These are phyloP conservation scores for Channa maculata DNA, from an alignment of 2,113 vertebrate genomes.

Conservation along the genomic window DNA sequence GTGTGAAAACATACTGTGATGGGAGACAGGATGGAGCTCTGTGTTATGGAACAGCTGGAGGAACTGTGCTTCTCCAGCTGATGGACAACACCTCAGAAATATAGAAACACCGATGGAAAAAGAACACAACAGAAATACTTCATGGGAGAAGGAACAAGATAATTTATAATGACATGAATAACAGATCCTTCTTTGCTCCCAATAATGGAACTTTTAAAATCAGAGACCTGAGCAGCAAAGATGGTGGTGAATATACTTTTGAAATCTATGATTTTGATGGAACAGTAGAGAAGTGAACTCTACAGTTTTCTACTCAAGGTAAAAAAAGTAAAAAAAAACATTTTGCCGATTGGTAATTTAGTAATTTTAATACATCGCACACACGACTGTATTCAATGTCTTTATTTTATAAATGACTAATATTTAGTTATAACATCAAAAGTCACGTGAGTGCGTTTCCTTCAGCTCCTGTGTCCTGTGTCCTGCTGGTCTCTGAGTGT, in stretches of 20 bases:
- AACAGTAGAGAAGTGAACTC: no score
- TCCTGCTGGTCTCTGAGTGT: conserved; percentile 54
- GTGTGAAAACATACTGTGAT: conserved; percentile 49
- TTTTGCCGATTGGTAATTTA: no score
- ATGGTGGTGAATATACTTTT: conserved; percentile 51
- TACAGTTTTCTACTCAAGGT: conserved; percentile 46
- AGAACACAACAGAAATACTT: no score
- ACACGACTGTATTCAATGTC: no score
- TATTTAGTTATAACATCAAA: neutral
- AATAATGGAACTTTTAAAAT: conserved; percentile 47
- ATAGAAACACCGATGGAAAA: accelerated
- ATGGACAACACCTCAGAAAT: neutral
- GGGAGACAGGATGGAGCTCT: conserved; percentile 20
- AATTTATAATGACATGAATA: no score
- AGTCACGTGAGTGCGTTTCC: neutral
- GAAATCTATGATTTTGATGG: no score
- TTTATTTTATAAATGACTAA: neutral
- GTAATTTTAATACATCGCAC: no score
- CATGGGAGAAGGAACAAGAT: no score
- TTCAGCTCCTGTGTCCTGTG: conserved; percentile 64
- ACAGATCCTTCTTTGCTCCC: conserved; percentile 24
- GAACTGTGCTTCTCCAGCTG: conserved; percentile 54
- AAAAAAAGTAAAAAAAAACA: no score
- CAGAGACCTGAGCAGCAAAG: conserved; percentile 14
- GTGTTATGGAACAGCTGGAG: conserved; percentile 61